phyloP scores from a whole-genome alignment of 2,113 vertebrate genomes.

The Peromyscus californicus region DNA sequence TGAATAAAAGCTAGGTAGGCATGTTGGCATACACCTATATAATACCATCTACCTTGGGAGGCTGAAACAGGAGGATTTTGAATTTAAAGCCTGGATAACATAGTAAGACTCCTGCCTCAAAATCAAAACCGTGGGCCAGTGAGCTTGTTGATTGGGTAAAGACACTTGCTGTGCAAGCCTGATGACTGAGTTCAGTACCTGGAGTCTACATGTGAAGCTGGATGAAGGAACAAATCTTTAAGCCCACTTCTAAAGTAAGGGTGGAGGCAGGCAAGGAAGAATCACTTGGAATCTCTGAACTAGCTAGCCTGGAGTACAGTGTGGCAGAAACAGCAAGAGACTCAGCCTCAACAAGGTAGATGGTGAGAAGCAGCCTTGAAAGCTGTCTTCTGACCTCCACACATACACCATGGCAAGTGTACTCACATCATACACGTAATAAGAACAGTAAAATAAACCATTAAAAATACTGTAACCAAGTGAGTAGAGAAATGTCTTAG shows the following conservation, averaged over 20 bases:
- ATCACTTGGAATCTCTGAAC: background rate
- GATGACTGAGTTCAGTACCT: background rate
- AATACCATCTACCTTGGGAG: background rate
- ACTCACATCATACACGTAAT: background rate
- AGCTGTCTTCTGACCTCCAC: background rate
- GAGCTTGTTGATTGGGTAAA: background rate
- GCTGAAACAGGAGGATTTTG: background rate
- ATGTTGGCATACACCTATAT: background rate
- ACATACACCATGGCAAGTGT: background rate
- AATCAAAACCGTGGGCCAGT: background rate
- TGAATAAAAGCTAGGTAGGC: background rate
- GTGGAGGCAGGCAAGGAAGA: background rate
- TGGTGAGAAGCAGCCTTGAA: background rate
- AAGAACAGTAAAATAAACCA: background rate
- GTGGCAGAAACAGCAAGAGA: background rate
- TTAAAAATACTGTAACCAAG: background rate
- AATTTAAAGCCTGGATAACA: background rate
- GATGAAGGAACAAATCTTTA: background rate
- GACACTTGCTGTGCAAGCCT: background rate
- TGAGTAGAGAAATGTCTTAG: background rate
- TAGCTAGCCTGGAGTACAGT: background rate
- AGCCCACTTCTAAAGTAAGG: background rate
- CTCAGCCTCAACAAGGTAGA: background rate
- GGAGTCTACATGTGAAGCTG: background rate
- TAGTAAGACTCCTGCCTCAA: background rate